Percentiles rank a stretch among this genome's conserved stretches.
These are phyloP conservation scores for Coleophora deauratella DNA, from an alignment of 2,888 invertebrate species.

Conservation along the genomic window DNA sequence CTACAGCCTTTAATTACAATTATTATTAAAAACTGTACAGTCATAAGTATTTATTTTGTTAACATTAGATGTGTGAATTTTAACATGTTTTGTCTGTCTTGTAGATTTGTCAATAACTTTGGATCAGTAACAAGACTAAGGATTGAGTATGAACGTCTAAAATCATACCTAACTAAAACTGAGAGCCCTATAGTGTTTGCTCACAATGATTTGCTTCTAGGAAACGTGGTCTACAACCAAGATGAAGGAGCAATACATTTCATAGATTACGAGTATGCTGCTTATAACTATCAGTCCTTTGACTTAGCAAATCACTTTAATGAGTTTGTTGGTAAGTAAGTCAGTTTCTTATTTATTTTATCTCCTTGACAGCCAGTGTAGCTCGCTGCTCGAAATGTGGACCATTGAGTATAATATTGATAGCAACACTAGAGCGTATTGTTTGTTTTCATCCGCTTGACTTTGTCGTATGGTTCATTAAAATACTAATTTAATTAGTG, in stretches of 20 bases:
- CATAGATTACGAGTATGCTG: constrained; percentile 98
- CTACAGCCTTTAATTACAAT: too few species aligned
- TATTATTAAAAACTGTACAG: too few species aligned
- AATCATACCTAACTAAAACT: constrained; percentile 75
- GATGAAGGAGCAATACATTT: constrained; percentile 82
- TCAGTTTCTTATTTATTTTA: not conserved
- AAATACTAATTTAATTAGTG: not conserved
- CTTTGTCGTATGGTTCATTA: constrained; percentile 6
- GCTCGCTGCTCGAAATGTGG: not conserved
- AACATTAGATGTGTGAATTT: not conserved
- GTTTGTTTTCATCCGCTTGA: not conserved
- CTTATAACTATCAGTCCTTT: constrained; percentile 93
- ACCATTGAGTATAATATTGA: not conserved
- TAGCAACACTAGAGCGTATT: not conserved
- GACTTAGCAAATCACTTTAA: constrained; percentile 99
- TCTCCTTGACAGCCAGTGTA: not conserved
- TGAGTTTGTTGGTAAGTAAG: constrained; percentile 90
- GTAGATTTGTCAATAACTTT: constrained; percentile 80
- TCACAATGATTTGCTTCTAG: constrained; percentile 97
- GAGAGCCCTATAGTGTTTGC: constrained; percentile 91
- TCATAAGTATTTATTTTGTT: too few species aligned
- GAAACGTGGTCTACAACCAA: constrained; percentile 92
- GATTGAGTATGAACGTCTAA: constrained; percentile 79
- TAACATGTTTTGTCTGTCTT: constrained; percentile 23
- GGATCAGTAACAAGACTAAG: constrained; percentile 79